Percentiles rank a stretch among this genome's conserved stretches.
Conservation (phyloP, 2,113 vertebrate species). For the Hyperopisus bebe region DNA sequence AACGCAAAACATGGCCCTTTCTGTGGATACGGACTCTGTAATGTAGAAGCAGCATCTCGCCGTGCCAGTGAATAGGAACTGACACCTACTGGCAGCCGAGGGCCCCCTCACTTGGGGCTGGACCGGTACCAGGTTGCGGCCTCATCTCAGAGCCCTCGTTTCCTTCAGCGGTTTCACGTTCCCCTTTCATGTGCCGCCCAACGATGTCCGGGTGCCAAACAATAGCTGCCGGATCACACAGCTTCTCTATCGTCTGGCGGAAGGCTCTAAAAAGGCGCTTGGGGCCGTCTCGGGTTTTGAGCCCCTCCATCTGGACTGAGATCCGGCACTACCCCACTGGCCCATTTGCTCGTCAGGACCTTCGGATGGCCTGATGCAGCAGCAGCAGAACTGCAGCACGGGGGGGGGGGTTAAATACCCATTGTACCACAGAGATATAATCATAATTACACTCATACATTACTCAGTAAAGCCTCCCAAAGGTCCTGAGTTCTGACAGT, state of each 20-base stretch:
- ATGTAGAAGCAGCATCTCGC: background rate
- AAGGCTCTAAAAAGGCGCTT: background rate
- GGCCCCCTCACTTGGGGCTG: background rate
- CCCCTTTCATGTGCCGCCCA: background rate
- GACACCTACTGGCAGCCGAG: background rate
- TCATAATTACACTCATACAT: background rate
- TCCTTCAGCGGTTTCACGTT: constrained; percentile 4
- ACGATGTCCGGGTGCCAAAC: background rate
- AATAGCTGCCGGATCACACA: background rate
- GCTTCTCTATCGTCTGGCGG: background rate
- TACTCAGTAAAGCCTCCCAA: background rate
- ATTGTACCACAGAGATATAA: background rate
- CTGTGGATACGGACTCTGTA: background rate
- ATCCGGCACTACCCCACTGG: background rate
- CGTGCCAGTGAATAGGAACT: background rate
- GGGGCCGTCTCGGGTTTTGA: background rate
- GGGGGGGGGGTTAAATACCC: background rate
- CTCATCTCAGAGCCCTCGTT: background rate
- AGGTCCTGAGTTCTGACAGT: background rate
- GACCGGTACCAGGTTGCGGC: background rate
- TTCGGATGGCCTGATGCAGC: background rate
- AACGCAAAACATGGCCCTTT: background rate
- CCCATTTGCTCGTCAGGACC: background rate
- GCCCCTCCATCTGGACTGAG: background rate
- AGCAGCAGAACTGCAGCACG: background rate